Conservation (phyloP, 2,888 invertebrate species). For the Acrobasis repandana region DNA sequence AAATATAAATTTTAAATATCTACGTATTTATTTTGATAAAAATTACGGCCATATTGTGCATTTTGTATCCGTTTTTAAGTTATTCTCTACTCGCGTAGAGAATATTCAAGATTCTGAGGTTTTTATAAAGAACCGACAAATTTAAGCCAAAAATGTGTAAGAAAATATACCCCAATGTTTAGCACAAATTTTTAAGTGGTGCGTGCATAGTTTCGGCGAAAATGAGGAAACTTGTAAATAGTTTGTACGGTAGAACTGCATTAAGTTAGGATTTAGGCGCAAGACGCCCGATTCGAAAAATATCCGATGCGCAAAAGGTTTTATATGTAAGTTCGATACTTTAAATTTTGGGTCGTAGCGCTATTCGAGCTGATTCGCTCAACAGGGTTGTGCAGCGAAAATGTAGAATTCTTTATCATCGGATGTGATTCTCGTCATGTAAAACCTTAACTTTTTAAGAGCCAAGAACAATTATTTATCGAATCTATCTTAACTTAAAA, state of each 20-base stretch:
- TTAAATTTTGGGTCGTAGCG: too few species aligned
- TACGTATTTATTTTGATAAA: constrained; percentile 70
- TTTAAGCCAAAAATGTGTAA: constrained; percentile 51
- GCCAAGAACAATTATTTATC: too few species aligned
- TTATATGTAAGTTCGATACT: not conserved
- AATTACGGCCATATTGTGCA: constrained; percentile 61
- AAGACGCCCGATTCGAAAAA: not conserved
- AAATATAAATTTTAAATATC: constrained; percentile 44
- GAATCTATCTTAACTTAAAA: too few species aligned
- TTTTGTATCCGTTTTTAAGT: constrained; percentile 49
- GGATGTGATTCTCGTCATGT: too few species aligned
- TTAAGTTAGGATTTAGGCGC: not conserved
- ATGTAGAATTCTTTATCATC: too few species aligned
- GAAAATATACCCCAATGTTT: constrained; percentile 50
- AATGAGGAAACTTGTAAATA: constrained; percentile 40
- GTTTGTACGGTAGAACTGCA: constrained; percentile 8
- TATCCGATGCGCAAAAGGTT: not conserved
- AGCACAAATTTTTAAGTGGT: constrained; percentile 63
- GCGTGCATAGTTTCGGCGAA: constrained; percentile 41
- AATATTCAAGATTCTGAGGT: constrained; percentile 39
- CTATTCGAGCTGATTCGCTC: too few species aligned
- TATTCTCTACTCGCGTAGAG: constrained; percentile 49
- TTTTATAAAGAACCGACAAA: constrained; percentile 56
- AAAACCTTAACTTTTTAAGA: too few species aligned
- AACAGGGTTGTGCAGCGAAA: too few species aligned